Percentiles rank a stretch among this genome's conserved stretches.
These are phyloP conservation scores for Didymodactylos carnosus DNA, from an alignment of 2,888 invertebrate species.

Conservation along the genomic window DNA sequence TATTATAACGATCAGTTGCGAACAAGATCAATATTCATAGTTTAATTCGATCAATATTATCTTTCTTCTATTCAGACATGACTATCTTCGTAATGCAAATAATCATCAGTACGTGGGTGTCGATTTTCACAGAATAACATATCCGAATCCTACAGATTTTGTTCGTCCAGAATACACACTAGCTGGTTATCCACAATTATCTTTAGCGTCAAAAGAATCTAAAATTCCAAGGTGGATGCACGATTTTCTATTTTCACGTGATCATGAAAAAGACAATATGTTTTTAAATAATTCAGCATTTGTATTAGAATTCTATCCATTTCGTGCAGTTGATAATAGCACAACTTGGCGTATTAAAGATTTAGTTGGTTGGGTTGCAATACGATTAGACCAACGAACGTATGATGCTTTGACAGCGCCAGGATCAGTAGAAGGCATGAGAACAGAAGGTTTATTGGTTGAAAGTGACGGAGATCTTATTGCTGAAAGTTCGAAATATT, in stretches of 20 bases:
- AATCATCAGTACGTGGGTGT: not conserved
- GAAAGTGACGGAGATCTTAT: constrained; percentile 3
- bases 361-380: constrained; percentile 3
- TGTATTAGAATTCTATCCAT: constrained; percentile 7
- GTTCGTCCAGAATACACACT: not conserved
- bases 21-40: too few relatives aligned
- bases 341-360: not conserved
- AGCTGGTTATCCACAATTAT: not conserved
- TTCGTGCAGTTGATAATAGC: not conserved
- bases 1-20: too few relatives aligned
- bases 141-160: not conserved
- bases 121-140: not conserved
- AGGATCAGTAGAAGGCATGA: not conserved
- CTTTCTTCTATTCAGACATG: too few relatives aligned
- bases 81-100: not conserved
- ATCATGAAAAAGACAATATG: constrained; percentile 10
- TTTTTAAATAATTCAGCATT: not conserved
- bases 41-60: too few relatives aligned
- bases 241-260: not conserved
- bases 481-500: not conserved
- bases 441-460: constrained; percentile 1
- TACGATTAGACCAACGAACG: not conserved
- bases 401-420: not conserved
- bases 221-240: constrained; percentile 7
- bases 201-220: not conserved